Conservation (phyloP, 2,113 vertebrate species). For the Actenoides hombroni region DNA sequence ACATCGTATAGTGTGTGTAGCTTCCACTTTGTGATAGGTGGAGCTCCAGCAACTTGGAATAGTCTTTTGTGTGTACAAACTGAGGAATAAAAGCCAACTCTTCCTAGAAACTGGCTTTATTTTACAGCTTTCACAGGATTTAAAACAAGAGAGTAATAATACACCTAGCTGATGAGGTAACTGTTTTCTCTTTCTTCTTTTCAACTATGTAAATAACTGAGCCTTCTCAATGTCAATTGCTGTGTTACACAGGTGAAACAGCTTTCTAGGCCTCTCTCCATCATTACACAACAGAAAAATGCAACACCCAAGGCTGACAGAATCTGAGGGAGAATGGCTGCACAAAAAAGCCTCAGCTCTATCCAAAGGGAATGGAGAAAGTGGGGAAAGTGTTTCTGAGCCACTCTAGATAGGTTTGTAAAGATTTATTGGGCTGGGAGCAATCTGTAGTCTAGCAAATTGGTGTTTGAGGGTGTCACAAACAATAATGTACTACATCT, state of each 20-base stretch:
- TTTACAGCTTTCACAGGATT: not conserved
- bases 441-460: slow-evolving; percentile 75
- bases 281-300: not conserved
- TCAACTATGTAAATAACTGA: not conserved
- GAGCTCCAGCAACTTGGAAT: not conserved
- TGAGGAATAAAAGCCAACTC: not conserved
- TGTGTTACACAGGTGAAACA: not conserved
- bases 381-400: not conserved
- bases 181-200: not conserved
- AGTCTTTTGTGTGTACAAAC: not conserved
- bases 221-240: not conserved
- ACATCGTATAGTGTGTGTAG: not conserved
- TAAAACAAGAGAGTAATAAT: not conserved
- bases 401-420: slow-evolving; percentile 58
- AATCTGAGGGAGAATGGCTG: not conserved
- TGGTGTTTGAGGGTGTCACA: slow-evolving; percentile 77
- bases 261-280: not conserved
- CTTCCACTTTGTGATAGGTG: not conserved
- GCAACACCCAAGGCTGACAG: not conserved
- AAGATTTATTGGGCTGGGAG: slow-evolving; percentile 70
- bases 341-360: not conserved
- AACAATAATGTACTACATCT: slow-evolving; percentile 75
- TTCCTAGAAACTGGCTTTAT: not conserved
- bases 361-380: not conserved
- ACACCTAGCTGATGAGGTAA: not conserved